Conservation (phyloP, 2,797 vertebrate species). For the Hydrophis major region DNA sequence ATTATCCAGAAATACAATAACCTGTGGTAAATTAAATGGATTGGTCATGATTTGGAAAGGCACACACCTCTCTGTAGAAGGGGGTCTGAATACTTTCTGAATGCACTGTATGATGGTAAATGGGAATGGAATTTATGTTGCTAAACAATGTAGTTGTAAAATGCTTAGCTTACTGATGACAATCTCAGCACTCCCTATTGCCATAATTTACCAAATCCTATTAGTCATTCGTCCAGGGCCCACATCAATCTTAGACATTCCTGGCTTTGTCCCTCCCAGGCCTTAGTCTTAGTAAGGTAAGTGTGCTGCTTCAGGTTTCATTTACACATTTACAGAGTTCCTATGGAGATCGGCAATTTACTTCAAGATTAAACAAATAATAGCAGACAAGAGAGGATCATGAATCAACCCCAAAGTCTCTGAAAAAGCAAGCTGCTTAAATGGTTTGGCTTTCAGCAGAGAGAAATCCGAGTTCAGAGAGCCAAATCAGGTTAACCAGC, state of each 20-base stretch:
- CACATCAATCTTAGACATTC: background rate
- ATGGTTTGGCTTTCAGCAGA: background rate
- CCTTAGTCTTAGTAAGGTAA: background rate
- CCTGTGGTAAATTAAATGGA: background rate
- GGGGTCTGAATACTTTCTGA: too few species aligned
- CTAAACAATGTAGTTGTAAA: background rate
- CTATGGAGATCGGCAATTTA: background rate
- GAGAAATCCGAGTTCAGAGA: background rate
- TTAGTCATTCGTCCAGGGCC: background rate
- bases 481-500: background rate
- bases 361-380: background rate
- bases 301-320: background rate
- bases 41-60: too few species aligned
- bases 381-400: background rate
- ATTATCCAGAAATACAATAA: background rate
- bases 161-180: background rate
- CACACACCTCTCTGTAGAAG: too few species aligned
- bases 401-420: background rate
- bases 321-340: background rate
- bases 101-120: background rate
- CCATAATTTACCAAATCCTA: background rate
- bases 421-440: background rate
- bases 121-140: background rate
- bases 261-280: background rate
- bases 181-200: background rate